These are phyloP conservation scores for Nasonia giraulti DNA, from an alignment of 1,140 invertebrate genomes.

Conservation along the genomic window DNA sequence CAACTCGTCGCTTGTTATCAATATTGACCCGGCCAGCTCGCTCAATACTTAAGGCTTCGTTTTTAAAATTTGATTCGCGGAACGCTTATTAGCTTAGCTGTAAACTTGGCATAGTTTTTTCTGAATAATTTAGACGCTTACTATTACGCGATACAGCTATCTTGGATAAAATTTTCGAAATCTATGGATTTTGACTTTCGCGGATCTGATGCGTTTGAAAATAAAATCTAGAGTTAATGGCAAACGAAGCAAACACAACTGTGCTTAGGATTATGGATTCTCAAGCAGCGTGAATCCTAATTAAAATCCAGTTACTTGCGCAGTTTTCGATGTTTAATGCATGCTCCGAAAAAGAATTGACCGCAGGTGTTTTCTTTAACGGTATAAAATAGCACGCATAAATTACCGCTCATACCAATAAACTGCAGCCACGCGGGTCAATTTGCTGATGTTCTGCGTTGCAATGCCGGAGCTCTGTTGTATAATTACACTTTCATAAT, in stretches of 20 bases:
- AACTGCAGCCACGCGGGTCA: too few relatives aligned
- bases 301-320: not conserved
- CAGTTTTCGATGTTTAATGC: not conserved
- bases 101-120: too few relatives aligned
- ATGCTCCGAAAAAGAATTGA: not conserved
- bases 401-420: too few relatives aligned
- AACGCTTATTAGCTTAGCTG: too few relatives aligned
- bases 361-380: not conserved
- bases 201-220: too few relatives aligned
- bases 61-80: not conserved
- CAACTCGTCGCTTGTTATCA: constrained; percentile 3
- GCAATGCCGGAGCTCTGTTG: too few relatives aligned
- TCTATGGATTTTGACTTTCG: too few relatives aligned
- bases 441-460: too few relatives aligned
- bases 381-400: not conserved
- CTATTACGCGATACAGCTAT: too few relatives aligned
- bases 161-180: too few relatives aligned
- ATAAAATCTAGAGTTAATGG: not conserved
- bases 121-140: too few relatives aligned
- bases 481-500: too few relatives aligned
- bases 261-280: not conserved
- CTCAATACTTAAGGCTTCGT: not conserved
- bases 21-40: not conserved
- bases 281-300: not conserved
- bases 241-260: not conserved